Evolutionary conservation across 1,140 invertebrate genomes (phyloP), one percentile per base, ranked within the genome.

Genomic region (Danaus plexippus): DNA sequence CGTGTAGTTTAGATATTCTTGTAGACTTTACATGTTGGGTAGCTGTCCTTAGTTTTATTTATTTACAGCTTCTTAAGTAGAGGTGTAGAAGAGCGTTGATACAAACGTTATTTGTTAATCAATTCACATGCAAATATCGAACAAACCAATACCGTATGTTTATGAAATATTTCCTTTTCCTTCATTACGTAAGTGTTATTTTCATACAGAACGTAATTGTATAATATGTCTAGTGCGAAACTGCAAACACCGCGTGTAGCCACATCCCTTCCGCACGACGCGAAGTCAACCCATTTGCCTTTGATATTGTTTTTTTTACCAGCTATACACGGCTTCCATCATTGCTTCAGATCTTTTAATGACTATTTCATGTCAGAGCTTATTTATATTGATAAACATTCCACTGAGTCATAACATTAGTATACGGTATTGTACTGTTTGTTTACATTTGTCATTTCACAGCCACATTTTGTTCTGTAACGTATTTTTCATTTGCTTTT

Each of bases 231-330:
- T 32, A 32, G 22, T 32, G 7, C 22, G 7, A 32, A 54, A 49
- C 47, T 57, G 52, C 43, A 63, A 58, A 61, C 60, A 63, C 54
- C 63, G 52, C 58, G 32, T 55, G 58, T 64, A 65, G 54, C 44
- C 62, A 62, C 62, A 42, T 70, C 70, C 80, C 70, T 59, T 71
- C 70, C 66, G 58, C 71, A 76, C 78, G 79, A 60, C 77, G 66
- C 66, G 62, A 82, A 83, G 82, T 85, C 80, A 63, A 85, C 84
- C 84, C 84, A 84, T 85, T 32, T 82, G 81, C 79, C 80, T 73
- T 45, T 75, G 71, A 63, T 43, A 51, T 22, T 46, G 46, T 63
- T 59, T 63, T 43, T 63, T 64, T 66, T 60, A 68, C 70, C 53
- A 57, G 56, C 64, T 70, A 48, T 64, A 51, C 64, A 64, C 49